Evolutionary conservation across 2,797 vertebrate genomes (phyloP).

Genomic region (Nyctalus aviator): DNA sequence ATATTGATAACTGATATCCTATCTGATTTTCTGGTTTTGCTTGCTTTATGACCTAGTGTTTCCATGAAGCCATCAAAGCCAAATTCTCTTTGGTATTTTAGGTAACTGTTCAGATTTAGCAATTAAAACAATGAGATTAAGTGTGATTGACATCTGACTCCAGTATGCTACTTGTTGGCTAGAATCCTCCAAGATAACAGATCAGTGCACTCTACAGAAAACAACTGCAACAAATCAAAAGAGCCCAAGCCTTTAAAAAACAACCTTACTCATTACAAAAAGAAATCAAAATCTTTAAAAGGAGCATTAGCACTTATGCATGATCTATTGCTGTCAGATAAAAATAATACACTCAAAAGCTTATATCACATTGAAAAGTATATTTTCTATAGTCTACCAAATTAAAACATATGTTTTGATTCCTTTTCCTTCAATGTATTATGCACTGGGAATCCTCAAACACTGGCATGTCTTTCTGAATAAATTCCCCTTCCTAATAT

Average conservation of each 20-base stretch:
- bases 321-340: not conserved
- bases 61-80: constrained; percentile 20
- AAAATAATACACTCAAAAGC: not conserved
- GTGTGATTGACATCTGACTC: not conserved
- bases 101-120: constrained; percentile 28
- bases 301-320: constrained; percentile 31
- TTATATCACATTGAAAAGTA: constrained; percentile 34
- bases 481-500: constrained; percentile 5
- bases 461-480: constrained; percentile 13
- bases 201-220: not conserved
- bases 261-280: not conserved
- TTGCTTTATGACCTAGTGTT: constrained; percentile 10
- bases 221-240: not conserved
- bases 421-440: constrained; percentile 37
- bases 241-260: not conserved
- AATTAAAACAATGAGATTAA: constrained; percentile 47
- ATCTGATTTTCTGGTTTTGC: constrained; percentile 67
- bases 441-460: constrained; percentile 29
- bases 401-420: constrained; percentile 32
- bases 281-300: constrained; percentile 39
- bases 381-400: constrained; percentile 45
- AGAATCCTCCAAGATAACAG: not conserved
- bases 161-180: not conserved
- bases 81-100: constrained; percentile 63
- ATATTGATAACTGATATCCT: constrained; percentile 57